Base-by-base conservation (phyloP, 30 jellyfish, hydroid and myxozoan genomes). In the Aurelia sp. region DNA sequence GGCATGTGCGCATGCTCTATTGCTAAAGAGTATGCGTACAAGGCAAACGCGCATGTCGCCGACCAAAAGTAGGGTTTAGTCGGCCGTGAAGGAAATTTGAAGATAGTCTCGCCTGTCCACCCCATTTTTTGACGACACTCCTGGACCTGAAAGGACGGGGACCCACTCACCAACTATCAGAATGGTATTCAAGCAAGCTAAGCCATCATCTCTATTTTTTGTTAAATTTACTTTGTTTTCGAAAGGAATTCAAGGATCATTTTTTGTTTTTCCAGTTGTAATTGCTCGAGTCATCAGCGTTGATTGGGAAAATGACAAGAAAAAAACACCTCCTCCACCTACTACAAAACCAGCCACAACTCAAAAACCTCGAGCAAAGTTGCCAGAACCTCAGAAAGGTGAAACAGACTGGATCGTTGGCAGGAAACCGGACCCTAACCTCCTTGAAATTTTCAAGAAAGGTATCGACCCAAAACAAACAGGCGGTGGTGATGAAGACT, bases 251-350 rank as follows among this genome's bases (percentile, higher is more conserved):
- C 9, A 58, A 58, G 16, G 24, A 58, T 17, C 41, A 5, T 65
- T 17, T 65, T 20, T 70, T 27, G 20, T 9, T 24, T 5, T 67
- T 82, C 24, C 58, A 82, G 92, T 82, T 70, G 52, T 70, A 15
- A 40, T 47, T 19, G 92, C 70, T 18, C 72, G 33, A 19, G 52
- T 82, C 15, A 44, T 82, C 22, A 82, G 92, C 81, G 38, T 22
- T 4, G 92, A 82, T 40, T 82, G 92, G 92, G 86, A 69, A 35
- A 57, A 8, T 31, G 92, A 82, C 53, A 38, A 41, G 50, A 63
- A 47, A 74, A 82, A 66, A 41, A 71, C 76, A 15, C 13, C 55
- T 44, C 15, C 15, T 44, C 55, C 55, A 8, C 55, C 55, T 8
- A 68, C 91, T 52, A 78, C 89, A 18, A 70, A 76, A 17, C 67